Evolutionary conservation across 2,113 vertebrate genomes (phyloP), one percentile per base, ranked within the genome.

Genomic region (Calyptomena viridis): DNA sequence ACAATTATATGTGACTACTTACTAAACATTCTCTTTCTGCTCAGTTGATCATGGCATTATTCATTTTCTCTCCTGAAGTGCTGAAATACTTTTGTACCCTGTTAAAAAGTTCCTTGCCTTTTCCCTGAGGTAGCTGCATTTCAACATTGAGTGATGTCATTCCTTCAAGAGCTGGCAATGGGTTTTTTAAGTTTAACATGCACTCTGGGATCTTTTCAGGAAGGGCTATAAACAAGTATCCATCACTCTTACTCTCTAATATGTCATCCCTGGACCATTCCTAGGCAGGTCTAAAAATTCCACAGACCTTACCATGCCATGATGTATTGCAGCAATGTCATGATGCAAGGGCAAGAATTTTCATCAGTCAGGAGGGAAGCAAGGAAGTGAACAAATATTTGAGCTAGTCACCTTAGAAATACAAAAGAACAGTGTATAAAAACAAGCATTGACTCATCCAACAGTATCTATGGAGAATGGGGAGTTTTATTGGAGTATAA

Each of bases 21-120:
- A 87, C 62, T 73, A 89, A 95, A 76, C 44, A 64, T 89, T 87
- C 80, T 82, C 56, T 92, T 95, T 94, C 73, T 94, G 86, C 69
- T 93, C 68, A n/a, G 69, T 84, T 94, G 63, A 79, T 93, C 71
- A 80, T 25, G 53, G 25, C 76, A 91, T 95, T 76, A 93, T 76
- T 95, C 53, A 93, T 86, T 93, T 95, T 93, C 55, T 63, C 63
- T 83, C 35, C 79, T 50, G 27, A 90, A 85, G 84, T 63, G 87
- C 6, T 91, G 81, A 95, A 90, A 95, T 88, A 91, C 22, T 88
- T 88, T 28, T 52, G 28, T 55, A 72, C 27, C 17, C 78, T 76
- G 46, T 59, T 85, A 80, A 85, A 85, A 88, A 46, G 66, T 74
- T 79, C 63, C 53, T 78, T 84, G 81, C 53, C 50, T 93, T 86